These are phyloP conservation scores for Chymomyza caudatula DNA, from an alignment of 2,888 invertebrate species.

Conservation along the genomic window DNA sequence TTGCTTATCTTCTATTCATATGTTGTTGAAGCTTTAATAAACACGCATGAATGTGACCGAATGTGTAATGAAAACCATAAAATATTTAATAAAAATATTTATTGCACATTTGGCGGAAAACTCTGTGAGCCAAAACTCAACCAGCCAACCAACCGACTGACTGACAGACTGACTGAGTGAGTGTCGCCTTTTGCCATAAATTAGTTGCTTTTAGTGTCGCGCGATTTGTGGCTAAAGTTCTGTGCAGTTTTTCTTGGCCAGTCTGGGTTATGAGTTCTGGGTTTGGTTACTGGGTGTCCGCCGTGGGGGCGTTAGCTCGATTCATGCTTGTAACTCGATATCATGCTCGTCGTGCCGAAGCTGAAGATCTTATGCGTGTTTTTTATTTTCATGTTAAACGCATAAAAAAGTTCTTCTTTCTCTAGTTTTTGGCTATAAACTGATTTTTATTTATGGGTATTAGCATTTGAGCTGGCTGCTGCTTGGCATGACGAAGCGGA, in stretches of 20 bases:
- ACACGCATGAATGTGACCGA: conserved; percentile 46
- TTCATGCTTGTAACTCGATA: conserved; percentile 67
- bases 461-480: background rate
- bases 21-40: conserved; percentile 53
- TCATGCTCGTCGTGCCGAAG: conserved; percentile 57
- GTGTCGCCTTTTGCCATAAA: conserved; percentile 48
- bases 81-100: conserved; percentile 73
- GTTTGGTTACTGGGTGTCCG: conserved; percentile 21
- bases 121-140: conserved; percentile 1
- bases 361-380: background rate
- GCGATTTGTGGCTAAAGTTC: conserved; percentile 43
- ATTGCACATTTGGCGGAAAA: conserved; percentile 50
- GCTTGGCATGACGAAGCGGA: background rate
- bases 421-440: conserved; percentile 50
- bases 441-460: conserved; percentile 66
- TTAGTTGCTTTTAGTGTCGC: conserved; percentile 64
- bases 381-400: background rate
- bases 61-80: conserved; percentile 70
- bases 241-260: background rate
- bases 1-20: conserved; percentile 17
- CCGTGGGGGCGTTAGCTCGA: conserved; percentile 59
- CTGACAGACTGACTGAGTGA: background rate
- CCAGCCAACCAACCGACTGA: conserved; percentile 28
- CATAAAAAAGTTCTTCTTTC: background rate
- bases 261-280: conserved; percentile 3